phyloP scores from a whole-genome alignment of 2,113 vertebrate genomes.

The Notiomystis cincta region DNA sequence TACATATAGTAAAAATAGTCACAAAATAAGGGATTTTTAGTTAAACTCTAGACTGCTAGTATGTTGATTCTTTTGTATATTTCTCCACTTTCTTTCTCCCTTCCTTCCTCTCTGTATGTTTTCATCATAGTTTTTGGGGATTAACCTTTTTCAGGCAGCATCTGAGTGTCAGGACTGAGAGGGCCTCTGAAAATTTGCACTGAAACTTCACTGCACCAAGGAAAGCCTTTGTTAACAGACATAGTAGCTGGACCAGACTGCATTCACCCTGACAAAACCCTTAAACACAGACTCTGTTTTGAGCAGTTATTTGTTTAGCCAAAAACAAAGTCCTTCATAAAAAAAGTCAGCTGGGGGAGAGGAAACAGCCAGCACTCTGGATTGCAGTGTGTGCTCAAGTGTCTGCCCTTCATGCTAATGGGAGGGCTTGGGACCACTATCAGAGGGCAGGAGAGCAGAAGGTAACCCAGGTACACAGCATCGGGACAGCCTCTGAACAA shows the following conservation, averaged over 20 bases:
- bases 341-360: background rate
- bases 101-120: background rate
- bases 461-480: background rate
- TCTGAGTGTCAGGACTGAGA: background rate
- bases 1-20: background rate
- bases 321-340: background rate
- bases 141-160: background rate
- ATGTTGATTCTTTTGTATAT: background rate
- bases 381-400: background rate
- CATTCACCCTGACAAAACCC: background rate
- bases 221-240: background rate
- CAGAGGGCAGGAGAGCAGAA: background rate
- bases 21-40: background rate
- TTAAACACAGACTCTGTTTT: background rate
- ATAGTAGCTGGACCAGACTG: background rate
- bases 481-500: accelerated
- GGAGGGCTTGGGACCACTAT: background rate
- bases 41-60: background rate
- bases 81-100: background rate
- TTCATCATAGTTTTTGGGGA: background rate
- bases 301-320: background rate
- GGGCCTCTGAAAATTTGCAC: background rate
- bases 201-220: background rate
- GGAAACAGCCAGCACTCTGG: background rate
- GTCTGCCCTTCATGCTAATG: slow-evolving; percentile 32